These are phyloP conservation scores for Sciurus niger DNA, from an alignment of 2,113 vertebrate genomes.

Conservation along the genomic window DNA sequence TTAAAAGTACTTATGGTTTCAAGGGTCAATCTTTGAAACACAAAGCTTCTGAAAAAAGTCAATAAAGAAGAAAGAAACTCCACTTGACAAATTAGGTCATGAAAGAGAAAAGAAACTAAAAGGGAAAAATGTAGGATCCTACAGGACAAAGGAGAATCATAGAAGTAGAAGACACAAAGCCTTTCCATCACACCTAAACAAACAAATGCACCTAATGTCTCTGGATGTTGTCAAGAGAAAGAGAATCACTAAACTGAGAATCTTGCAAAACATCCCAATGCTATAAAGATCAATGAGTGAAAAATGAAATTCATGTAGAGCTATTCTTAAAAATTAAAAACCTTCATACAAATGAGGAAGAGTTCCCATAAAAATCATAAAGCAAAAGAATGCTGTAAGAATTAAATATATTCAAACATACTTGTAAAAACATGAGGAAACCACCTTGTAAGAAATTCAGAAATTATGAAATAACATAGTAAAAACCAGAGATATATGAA, in stretches of 20 bases:
- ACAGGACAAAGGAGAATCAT: not conserved
- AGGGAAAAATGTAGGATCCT: not conserved
- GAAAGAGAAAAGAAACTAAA: constrained; percentile 51
- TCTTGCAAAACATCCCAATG: not conserved
- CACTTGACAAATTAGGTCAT: not conserved
- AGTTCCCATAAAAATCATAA: not conserved
- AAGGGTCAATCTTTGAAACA: not conserved
- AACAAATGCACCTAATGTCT: not conserved
- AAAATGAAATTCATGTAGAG: constrained; percentile 10
- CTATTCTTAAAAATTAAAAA: constrained; percentile 34
- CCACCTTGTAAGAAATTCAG: not conserved
- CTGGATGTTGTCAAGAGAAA: not conserved
- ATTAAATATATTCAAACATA: constrained; percentile 48
- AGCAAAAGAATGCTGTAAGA: constrained; percentile 37
- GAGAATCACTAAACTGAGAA: not conserved
- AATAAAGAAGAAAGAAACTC: constrained; percentile 54
- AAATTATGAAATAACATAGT: not conserved
- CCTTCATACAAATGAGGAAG: not conserved
- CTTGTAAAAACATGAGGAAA: constrained; percentile 33
- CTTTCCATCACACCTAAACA: not conserved
- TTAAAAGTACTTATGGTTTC: constrained; percentile 27
- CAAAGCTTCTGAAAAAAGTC: constrained; percentile 4
- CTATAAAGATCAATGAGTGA: not conserved
- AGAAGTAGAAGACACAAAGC: not conserved
- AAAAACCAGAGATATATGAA: not conserved